These are phyloP conservation scores for Prionchulus punctatus DNA, from an alignment of 2,888 invertebrate genomes.

Conservation along the genomic window DNA sequence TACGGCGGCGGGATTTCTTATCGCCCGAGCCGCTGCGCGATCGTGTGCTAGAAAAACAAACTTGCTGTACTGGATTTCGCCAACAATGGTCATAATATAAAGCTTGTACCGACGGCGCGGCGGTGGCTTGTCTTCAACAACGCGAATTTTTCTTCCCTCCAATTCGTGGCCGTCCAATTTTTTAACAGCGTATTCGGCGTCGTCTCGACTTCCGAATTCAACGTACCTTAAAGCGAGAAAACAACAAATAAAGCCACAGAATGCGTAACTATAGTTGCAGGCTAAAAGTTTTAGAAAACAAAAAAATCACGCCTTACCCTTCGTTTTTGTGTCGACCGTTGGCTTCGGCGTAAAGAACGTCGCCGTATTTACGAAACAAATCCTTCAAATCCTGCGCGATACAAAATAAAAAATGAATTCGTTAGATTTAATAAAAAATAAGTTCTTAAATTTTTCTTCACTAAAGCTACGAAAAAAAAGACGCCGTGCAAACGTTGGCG, in stretches of 20 bases:
- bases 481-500: too few species aligned
- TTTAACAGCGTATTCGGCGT: constrained; percentile 87
- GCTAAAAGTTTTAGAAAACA: not conserved
- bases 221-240: constrained; percentile 54
- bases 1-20: too few species aligned
- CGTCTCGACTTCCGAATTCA: constrained; percentile 80
- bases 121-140: constrained; percentile 5
- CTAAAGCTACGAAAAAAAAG: too few species aligned
- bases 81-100: too few species aligned
- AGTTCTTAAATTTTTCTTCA: too few species aligned
- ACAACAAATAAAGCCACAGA: not conserved
- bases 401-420: not conserved
- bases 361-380: constrained; percentile 1
- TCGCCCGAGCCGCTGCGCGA: too few species aligned
- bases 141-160: constrained; percentile 65
- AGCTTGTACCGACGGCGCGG: too few species aligned
- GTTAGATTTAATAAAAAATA: too few species aligned
- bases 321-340: not conserved
- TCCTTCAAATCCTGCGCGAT: constrained; percentile 5
- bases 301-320: not conserved
- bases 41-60: too few species aligned
- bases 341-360: not conserved
- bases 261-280: not conserved
- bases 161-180: constrained; percentile 86
- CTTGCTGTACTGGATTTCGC: too few species aligned